Base-by-base conservation (phyloP, 1,140 invertebrate species). In the Pissodes strobi region DNA sequence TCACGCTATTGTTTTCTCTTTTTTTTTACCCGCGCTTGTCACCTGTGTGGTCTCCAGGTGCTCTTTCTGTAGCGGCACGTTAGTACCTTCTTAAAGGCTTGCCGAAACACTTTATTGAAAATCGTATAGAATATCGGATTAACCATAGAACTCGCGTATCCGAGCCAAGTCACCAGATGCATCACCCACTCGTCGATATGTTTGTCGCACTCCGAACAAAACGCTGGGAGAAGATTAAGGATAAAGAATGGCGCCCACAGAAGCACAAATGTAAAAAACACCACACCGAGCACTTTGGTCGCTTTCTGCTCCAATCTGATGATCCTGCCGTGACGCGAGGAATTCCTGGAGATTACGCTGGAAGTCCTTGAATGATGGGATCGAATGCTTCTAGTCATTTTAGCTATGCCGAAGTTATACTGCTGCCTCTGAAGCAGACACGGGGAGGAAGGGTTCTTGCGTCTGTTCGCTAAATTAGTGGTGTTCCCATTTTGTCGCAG, bases 91-190 rank as follows among this genome's bases (percentile, higher is more conserved):
- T 93, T 90, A 78, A 97, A 97, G 0, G 93, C 91, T 73, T 94
- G 88, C 34, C 93, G 81, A 78, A 96, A 96, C 30, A 94, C 90
- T 76, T 93, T 93, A 79, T 97, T 97, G 80, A 97, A 96, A 62
- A 95, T 93, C 1, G 94, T 96, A 77, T 96, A 96, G 79, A 95
- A 94, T 66, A 95, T 92, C 0, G 93, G 93, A 80, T 97, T 97
- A 9, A 96, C 91, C 87, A 94, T 93, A 1, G 92, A 94, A 71
- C 91, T 94, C 23, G 92, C 89, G 78, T 95, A 97, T 34, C 94
- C 94, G 25, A 97, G 80, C 94, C 94, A 97, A 12, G 91, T 90
- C 17, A 91, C 90, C 41, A 92, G 85, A 74, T 93, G 89, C 71
- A 95, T 90, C 22, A 95, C 88, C 80, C 87, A 90, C 58, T 84